A percentile compares a stretch with the other conserved stretches of the same genome.
These are phyloP conservation scores for Abramis brama DNA, from an alignment of 2,113 vertebrate species.

Conservation along the genomic window DNA sequence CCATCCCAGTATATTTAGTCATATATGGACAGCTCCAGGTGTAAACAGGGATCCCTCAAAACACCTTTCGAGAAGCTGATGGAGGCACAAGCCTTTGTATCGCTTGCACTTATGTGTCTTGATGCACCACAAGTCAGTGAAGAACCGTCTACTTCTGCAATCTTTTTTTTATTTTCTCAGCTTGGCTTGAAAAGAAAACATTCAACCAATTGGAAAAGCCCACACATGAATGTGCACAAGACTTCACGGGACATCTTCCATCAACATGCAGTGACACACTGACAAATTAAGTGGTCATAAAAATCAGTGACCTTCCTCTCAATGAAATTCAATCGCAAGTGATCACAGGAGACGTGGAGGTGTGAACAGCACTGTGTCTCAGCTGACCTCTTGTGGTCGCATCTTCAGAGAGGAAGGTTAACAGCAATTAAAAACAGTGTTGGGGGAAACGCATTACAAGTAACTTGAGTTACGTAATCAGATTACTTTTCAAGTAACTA, in stretches of 20 bases:
- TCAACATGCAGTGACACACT: constrained; percentile 12
- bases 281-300: background rate
- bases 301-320: background rate
- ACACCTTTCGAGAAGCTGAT: no score
- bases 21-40: background rate
- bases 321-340: background rate
- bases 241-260: background rate
- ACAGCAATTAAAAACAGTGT: no score
- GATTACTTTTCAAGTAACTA: no score
- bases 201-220: background rate
- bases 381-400: background rate
- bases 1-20: background rate
- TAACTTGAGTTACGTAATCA: no score
- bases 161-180: background rate
- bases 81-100: background rate
- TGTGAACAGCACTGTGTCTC: background rate
- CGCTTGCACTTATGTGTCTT: background rate
- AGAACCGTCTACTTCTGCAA: background rate
- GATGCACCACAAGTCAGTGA: background rate
- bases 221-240: background rate
- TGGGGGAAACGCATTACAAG: no score
- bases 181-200: background rate
- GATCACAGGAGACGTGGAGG: background rate
- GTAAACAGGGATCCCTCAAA: background rate
- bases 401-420: background rate